A percentile compares a stretch with the other conserved stretches of the same genome.
phyloP scores from a whole-genome alignment of 2,888 invertebrate genomes.

The Unio pictorum region DNA sequence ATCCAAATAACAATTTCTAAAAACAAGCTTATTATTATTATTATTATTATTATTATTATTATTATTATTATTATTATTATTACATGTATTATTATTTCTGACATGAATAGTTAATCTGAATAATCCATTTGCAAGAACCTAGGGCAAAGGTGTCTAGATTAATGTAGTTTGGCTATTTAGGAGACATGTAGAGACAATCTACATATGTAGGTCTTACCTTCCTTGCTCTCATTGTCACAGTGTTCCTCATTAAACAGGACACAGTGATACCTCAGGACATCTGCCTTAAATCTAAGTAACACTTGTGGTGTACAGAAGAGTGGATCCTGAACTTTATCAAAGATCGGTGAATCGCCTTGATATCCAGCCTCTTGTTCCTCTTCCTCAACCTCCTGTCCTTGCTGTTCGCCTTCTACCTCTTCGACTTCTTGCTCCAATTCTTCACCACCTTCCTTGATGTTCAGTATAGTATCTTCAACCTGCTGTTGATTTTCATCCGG shows the following conservation, averaged over 20 bases:
- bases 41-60: too few relatives aligned
- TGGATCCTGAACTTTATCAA: slow-evolving; percentile 13
- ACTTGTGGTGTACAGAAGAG: slow-evolving; percentile 50
- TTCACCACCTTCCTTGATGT: neutral
- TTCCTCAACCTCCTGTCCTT: slow-evolving; percentile 3
- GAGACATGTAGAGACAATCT: neutral
- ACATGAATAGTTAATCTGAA: too few relatives aligned
- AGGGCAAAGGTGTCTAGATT: too few relatives aligned
- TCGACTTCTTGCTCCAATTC: slow-evolving; percentile 1
- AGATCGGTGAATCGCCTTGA: neutral
- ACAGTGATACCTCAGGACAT: slow-evolving; percentile 60
- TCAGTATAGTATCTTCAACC: too few relatives aligned
- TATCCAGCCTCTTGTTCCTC: slow-evolving; percentile 10
- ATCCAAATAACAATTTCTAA: too few relatives aligned
- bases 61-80: too few relatives aligned
- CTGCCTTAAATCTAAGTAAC: slow-evolving; percentile 57
- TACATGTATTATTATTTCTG: too few relatives aligned
- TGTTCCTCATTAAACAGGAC: slow-evolving; percentile 54
- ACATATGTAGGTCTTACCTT: slow-evolving; percentile 22
- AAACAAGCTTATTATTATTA: too few relatives aligned
- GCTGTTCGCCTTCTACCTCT: neutral
- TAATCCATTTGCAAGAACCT: too few relatives aligned
- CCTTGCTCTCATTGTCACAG: slow-evolving; percentile 46
- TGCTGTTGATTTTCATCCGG: too few relatives aligned
- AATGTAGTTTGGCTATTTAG: too few relatives aligned